Conservation (phyloP, 2,888 invertebrate species). For the Tinea semifulvella region DNA sequence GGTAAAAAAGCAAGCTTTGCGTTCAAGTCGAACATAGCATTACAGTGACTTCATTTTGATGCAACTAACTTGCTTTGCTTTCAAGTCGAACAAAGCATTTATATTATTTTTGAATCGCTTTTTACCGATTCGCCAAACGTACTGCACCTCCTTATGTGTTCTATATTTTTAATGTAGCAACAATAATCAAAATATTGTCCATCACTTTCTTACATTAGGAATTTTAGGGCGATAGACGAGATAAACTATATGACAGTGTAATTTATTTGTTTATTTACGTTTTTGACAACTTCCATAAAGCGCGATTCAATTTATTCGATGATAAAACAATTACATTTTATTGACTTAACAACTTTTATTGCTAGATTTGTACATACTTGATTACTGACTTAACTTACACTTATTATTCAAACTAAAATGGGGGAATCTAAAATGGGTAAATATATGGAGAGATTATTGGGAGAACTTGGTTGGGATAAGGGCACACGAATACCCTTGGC, state of each 20-base stretch:
- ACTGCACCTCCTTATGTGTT: too few relatives aligned
- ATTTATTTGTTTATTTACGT: background rate
- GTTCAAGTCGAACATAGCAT: too few relatives aligned
- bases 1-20: too few relatives aligned
- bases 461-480: conserved; percentile 77
- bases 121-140: too few relatives aligned
- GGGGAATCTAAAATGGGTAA: conserved; percentile 6
- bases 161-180: background rate
- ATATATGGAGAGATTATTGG: conserved; percentile 68
- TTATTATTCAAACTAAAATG: background rate
- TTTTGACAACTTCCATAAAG: background rate
- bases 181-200: background rate
- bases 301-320: too few relatives aligned
- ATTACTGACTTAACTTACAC: background rate
- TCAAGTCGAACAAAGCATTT: too few relatives aligned
- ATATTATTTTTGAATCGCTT: too few relatives aligned
- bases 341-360: conserved; percentile 4
- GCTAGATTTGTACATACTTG: background rate
- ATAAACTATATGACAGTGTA: background rate
- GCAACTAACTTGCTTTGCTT: too few relatives aligned
- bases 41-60: too few relatives aligned
- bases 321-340: too few relatives aligned
- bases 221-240: background rate
- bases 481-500: conserved; percentile 84
- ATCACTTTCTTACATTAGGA: background rate